Conservation (phyloP, 2,888 invertebrate species). For the Noctua comes region DNA sequence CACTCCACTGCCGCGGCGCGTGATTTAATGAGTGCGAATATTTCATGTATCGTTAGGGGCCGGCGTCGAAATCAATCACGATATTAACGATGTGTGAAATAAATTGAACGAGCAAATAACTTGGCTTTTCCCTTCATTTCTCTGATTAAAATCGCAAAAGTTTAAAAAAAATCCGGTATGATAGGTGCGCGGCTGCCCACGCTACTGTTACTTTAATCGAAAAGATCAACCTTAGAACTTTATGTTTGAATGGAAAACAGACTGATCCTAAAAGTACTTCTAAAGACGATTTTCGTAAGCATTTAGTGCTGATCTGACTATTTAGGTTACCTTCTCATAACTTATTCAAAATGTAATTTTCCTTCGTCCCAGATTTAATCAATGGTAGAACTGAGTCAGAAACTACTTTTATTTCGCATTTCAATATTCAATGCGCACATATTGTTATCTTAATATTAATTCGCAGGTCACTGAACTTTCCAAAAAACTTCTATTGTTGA, state of each 20-base stretch:
- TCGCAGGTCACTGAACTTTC: conserved; percentile 21
- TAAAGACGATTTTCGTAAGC: neutral
- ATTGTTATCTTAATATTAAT: conserved; percentile 26
- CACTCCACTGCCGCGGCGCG: conserved; percentile 81
- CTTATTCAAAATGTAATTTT: neutral
- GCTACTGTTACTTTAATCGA: neutral
- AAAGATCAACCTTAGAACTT: neutral
- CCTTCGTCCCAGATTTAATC: conserved; percentile 11
- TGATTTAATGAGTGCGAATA: conserved; percentile 88
- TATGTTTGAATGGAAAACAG: conserved; percentile 7
- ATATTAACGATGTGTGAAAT: conserved; percentile 87
- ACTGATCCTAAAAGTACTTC: neutral
- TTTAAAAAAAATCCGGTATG: conserved; percentile 10
- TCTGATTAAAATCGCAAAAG: conserved; percentile 60
- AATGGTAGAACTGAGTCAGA: neutral
- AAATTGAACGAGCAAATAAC: conserved; percentile 83
- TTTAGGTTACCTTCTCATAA: neutral
- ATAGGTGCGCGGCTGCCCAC: neutral
- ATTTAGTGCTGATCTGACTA: neutral
- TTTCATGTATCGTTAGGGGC: conserved; percentile 88
- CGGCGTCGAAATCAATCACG: conserved; percentile 87
- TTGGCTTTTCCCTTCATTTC: conserved; percentile 63
- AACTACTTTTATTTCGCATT: conserved; percentile 36
- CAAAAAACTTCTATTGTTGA: conserved; percentile 23
- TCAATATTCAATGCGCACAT: conserved; percentile 5